Evolutionary conservation across 1,140 invertebrate genomes (phyloP).

Genomic region (Papilio machaon): DNA sequence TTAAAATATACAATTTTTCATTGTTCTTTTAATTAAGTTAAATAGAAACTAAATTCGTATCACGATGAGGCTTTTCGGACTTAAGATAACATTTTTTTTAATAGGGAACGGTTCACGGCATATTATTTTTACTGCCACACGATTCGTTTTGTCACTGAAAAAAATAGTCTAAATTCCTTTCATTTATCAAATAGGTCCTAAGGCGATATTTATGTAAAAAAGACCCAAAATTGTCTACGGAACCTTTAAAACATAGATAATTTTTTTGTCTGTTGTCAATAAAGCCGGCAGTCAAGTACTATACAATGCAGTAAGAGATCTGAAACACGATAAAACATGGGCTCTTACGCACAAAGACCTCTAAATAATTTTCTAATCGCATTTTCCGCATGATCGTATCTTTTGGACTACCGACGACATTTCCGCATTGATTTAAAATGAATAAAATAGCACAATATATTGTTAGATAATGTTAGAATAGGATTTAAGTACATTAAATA

Average conservation of each 20-base stretch:
- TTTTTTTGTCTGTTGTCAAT: not conserved
- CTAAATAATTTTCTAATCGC: slow-evolving; percentile 30
- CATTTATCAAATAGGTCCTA: not conserved
- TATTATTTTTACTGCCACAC: not conserved
- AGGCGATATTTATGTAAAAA: not conserved
- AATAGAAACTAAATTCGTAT: not conserved
- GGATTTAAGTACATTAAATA: not conserved
- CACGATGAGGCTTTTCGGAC: not conserved
- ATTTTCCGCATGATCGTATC: slow-evolving; percentile 28
- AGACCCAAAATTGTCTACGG: slow-evolving; percentile 35
- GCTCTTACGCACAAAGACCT: not conserved
- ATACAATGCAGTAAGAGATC: slow-evolving; percentile 29
- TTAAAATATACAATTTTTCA: not conserved
- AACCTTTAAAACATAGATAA: slow-evolving; percentile 9
- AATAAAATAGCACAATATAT: not conserved
- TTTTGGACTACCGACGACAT: not conserved
- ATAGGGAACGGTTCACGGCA: not conserved
- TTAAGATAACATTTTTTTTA: not conserved
- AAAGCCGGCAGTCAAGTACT: slow-evolving; percentile 46
- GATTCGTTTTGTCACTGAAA: too few species aligned
- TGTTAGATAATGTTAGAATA: not conserved
- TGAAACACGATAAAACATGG: slow-evolving; percentile 40
- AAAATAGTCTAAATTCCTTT: not conserved
- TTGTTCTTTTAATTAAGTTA: not conserved
- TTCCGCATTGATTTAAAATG: slow-evolving; percentile 13